Evolutionary conservation across 2,113 vertebrate genomes (phyloP).

Genomic region (Rhynchomys soricoides): DNA sequence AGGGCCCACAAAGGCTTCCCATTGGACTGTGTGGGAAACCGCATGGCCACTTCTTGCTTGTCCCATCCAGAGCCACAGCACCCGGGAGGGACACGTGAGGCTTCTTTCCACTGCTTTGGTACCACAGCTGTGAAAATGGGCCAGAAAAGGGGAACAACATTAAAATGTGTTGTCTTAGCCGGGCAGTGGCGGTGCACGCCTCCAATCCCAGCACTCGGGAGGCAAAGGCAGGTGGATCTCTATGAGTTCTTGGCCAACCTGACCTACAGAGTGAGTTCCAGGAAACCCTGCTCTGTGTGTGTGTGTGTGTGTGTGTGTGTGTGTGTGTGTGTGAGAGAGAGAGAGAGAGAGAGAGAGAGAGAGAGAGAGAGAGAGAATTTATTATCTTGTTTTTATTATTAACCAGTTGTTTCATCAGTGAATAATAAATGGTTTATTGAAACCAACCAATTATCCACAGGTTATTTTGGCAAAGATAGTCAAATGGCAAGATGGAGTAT

Average conservation of each 20-base stretch:
- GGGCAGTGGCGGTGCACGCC: neutral
- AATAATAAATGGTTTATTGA: slow-evolving; percentile 5
- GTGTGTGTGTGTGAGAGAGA: too few species aligned
- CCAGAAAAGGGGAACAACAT: neutral
- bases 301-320: too few species aligned
- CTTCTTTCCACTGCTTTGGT: too few species aligned
- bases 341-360: neutral
- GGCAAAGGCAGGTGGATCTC: neutral
- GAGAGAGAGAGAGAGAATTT: neutral
- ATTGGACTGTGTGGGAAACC: too few species aligned
- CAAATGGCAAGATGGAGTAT: neutral
- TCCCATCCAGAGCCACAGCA: too few species aligned
- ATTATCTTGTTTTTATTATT: neutral
- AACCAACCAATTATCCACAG: neutral
- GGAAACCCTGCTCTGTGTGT: too few species aligned
- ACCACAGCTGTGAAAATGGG: neutral
- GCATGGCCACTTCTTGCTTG: too few species aligned
- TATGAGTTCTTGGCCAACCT: neutral
- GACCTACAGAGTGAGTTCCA: neutral
- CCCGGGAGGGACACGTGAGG: too few species aligned
- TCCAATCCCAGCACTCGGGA: neutral
- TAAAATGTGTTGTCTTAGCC: neutral
- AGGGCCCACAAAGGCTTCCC: too few species aligned
- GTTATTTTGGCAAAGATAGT: neutral
- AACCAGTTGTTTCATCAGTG: neutral